Evolutionary conservation across 2,113 vertebrate species (phyloP).

Genomic region (Bostrychus sinensis): DNA sequence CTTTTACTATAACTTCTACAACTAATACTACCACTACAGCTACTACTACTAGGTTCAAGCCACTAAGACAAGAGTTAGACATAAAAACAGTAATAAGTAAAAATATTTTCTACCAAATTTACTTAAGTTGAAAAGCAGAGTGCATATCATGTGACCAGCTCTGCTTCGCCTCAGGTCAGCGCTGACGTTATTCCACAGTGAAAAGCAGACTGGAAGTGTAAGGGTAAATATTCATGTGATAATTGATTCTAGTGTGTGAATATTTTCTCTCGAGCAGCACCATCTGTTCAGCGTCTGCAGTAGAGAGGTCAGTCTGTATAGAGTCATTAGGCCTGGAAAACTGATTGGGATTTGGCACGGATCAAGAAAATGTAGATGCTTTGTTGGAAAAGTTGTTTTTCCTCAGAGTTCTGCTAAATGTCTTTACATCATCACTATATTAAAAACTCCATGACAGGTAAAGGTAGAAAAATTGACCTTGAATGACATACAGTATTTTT

Average conservation of each 20-base stretch:
- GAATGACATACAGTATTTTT: too few species aligned
- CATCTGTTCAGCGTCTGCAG: conserved; percentile 1
- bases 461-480: too few species aligned
- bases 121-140: too few species aligned
- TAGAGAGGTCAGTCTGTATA: conserved; percentile 11
- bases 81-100: too few species aligned
- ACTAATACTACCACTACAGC: too few species aligned
- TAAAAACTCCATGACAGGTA: background rate
- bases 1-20: too few species aligned
- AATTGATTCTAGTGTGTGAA: conserved; percentile 25
- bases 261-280: background rate
- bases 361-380: rapidly evolving
- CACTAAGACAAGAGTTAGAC: too few species aligned
- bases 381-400: background rate
- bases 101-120: too few species aligned
- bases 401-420: background rate
- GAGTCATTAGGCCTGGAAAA: conserved; percentile 17
- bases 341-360: conserved; percentile 12
- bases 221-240: background rate
- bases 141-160: background rate
- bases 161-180: background rate
- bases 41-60: too few species aligned
- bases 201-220: conserved; percentile 20
- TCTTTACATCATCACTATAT: background rate
- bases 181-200: conserved; percentile 4